Conservation (phyloP, 2,888 invertebrate genomes). For the Dryobotodes eremita region DNA sequence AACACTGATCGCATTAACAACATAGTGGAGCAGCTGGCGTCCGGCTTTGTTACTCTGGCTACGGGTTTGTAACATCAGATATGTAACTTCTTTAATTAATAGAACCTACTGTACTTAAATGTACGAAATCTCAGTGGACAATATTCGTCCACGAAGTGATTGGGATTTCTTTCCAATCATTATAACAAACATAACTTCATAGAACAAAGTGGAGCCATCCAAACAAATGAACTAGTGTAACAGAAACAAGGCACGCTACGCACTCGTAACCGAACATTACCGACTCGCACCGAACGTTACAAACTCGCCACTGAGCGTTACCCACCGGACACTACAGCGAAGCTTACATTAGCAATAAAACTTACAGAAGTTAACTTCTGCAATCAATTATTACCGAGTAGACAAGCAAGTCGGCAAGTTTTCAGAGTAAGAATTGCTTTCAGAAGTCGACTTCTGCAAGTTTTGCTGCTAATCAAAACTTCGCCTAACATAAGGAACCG, state of each 20-base stretch:
- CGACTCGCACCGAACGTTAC: slow-evolving; percentile 47
- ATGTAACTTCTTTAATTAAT: slow-evolving; percentile 49
- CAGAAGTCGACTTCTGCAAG: not conserved
- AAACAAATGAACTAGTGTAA: slow-evolving; percentile 43
- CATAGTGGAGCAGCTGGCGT: slow-evolving; percentile 43
- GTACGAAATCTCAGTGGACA: slow-evolving; percentile 46
- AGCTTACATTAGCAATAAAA: not conserved
- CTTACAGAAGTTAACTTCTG: not conserved
- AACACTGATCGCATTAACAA: slow-evolving; percentile 50
- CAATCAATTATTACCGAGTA: not conserved
- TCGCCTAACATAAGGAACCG: slow-evolving; percentile 54
- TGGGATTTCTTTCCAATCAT: slow-evolving; percentile 7
- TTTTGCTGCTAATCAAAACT: not conserved
- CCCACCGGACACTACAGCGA: slow-evolving; percentile 31
- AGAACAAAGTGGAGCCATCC: slow-evolving; percentile 32
- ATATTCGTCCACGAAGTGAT: slow-evolving; percentile 37
- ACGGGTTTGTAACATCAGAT: slow-evolving; percentile 55
- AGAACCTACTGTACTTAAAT: slow-evolving; percentile 46
- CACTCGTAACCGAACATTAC: slow-evolving; percentile 46
- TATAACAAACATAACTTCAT: slow-evolving; percentile 30
- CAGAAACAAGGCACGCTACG: slow-evolving; percentile 56
- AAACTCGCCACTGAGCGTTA: slow-evolving; percentile 31
- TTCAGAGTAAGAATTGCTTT: not conserved
- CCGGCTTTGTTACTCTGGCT: slow-evolving; percentile 31
- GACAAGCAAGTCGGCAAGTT: not conserved